Percentiles rank a stretch among this genome's conserved stretches.
These are phyloP conservation scores for Nebria brevicollis DNA, from an alignment of 2,888 invertebrate species.

Conservation along the genomic window DNA sequence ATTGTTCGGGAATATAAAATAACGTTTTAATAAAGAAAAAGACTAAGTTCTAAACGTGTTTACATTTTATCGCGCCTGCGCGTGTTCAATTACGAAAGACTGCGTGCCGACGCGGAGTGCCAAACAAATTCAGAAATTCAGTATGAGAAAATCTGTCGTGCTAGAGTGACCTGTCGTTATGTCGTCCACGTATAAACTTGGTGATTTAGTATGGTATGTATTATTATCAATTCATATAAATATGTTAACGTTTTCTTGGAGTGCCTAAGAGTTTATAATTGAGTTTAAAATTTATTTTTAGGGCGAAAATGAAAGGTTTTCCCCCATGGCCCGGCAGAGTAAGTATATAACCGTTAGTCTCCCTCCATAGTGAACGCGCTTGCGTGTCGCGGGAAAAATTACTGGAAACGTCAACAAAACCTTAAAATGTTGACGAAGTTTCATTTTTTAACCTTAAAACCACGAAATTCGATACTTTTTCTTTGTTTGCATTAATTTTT, in stretches of 20 bases:
- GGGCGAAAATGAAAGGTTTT: constrained; percentile 98
- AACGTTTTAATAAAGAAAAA: not conserved
- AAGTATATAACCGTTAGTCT: constrained; percentile 70
- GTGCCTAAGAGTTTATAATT: constrained; percentile 47
- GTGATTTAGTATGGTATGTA: constrained; percentile 77
- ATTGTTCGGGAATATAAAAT: not conserved
- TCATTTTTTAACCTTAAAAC: not conserved
- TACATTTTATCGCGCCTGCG: constrained; percentile 48
- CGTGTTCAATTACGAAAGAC: constrained; percentile 32
- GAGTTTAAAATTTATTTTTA: constrained; percentile 65
- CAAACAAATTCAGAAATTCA: constrained; percentile 54
- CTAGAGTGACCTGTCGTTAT: constrained; percentile 57
- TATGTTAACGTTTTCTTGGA: constrained; percentile 21
- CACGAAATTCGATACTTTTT: too few relatives aligned
- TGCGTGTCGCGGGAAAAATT: constrained; percentile 49
- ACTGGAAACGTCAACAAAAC: constrained; percentile 42
- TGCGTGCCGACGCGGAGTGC: constrained; percentile 41
- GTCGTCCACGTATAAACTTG: constrained; percentile 71
- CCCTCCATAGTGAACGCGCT: constrained; percentile 56
- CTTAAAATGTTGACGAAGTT: not conserved
- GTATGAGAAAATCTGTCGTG: constrained; percentile 53
- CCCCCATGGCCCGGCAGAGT: constrained; percentile 98
- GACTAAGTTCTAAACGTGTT: constrained; percentile 31
- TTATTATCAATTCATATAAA: constrained; percentile 45
- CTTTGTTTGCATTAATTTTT: not conserved